Evolutionary conservation across 2,888 invertebrate genomes (phyloP).

Genomic region (Drosophila falleni): DNA sequence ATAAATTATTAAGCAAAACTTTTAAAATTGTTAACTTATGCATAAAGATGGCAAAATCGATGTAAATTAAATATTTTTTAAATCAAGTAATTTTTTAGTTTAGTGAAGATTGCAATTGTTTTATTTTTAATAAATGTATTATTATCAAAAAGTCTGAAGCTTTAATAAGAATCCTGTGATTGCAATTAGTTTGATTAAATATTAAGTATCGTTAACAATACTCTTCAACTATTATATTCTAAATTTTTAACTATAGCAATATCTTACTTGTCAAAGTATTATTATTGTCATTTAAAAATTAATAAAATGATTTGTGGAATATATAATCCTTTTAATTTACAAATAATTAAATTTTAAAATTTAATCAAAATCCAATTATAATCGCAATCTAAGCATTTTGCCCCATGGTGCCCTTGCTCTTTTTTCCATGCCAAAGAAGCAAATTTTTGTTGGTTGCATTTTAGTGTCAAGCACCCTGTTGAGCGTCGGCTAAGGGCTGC

Average conservation of each 20-base stretch:
- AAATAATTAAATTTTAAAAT: not conserved
- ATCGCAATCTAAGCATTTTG: not conserved
- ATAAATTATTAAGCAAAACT: not conserved
- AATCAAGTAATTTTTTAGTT: not conserved
- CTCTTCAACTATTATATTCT: not conserved
- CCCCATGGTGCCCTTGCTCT: conserved; percentile 31
- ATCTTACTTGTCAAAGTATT: too few species aligned
- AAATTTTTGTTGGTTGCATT: conserved; percentile 40
- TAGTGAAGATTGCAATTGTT: not conserved
- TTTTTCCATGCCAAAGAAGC: conserved; percentile 19
- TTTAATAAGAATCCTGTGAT: too few species aligned
- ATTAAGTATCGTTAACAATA: not conserved
- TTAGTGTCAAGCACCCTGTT: conserved; percentile 56
- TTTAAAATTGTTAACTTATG: too few species aligned
- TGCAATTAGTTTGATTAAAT: not conserved
- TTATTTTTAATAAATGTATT: not conserved
- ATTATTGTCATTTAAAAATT: too few species aligned
- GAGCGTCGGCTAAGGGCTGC: conserved; percentile 46
- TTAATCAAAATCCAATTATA: not conserved
- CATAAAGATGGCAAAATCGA: too few species aligned
- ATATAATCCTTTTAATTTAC: too few species aligned
- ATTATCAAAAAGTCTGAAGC: not conserved
- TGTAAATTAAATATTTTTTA: not conserved
- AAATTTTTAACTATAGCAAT: too few species aligned
- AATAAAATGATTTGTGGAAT: too few species aligned